A percentile compares a stretch with the other conserved stretches of the same genome.
phyloP scores from a whole-genome alignment of 2,797 vertebrate genomes.

The Iguana delicatissima region DNA sequence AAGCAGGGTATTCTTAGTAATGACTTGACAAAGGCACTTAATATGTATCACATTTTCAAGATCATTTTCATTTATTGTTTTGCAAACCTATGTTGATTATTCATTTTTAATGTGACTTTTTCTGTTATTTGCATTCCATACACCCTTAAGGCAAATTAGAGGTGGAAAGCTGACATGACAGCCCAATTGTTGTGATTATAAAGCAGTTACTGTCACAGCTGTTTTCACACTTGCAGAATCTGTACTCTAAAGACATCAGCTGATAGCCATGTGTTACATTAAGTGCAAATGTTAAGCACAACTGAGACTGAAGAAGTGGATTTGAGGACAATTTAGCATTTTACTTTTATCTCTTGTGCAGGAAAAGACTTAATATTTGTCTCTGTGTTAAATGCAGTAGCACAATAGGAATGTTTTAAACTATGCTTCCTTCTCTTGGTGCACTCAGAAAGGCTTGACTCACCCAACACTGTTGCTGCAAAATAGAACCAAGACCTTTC shows the following conservation, averaged over 20 bases:
- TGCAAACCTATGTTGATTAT: constrained; percentile 14
- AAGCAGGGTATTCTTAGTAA: neutral
- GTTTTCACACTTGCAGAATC: constrained; percentile 69
- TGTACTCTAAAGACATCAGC: constrained; percentile 66
- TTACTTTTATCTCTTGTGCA: constrained; percentile 1
- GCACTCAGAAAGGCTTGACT: neutral
- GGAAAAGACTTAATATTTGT: neutral
- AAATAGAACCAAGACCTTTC: neutral
- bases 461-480: neutral
- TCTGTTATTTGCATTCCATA: neutral
- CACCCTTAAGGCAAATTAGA: constrained; percentile 47
- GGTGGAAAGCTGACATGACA: constrained; percentile 51
- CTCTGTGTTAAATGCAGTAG: neutral
- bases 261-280: constrained; percentile 69
- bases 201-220: constrained; percentile 73
- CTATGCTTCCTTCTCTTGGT: neutral
- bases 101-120: constrained; percentile 22
- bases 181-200: constrained; percentile 66
- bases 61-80: constrained; percentile 21
- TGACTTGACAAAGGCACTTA: constrained; percentile 3
- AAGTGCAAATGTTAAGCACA: constrained; percentile 71
- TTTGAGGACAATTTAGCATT: constrained; percentile 39
- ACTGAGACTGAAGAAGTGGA: constrained; percentile 56
- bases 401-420: too few relatives aligned
- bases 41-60: neutral